These are phyloP conservation scores for Synanthedon vespiformis DNA, from an alignment of 2,888 invertebrate genomes.

Conservation along the genomic window DNA sequence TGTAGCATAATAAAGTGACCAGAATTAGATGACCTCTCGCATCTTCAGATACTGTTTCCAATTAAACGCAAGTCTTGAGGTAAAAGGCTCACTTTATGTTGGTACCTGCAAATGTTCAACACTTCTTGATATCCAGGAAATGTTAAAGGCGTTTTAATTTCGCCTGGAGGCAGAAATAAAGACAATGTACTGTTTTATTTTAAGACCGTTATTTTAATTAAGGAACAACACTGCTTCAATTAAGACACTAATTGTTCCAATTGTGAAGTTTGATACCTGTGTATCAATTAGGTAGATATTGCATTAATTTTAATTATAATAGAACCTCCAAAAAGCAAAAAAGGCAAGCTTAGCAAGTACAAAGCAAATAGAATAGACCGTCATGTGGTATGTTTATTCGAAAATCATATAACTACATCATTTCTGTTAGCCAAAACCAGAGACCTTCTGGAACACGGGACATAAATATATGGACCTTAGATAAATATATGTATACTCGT, in stretches of 20 bases:
- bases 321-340: not conserved
- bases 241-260: too few relatives aligned
- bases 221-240: too few relatives aligned
- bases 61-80: too few relatives aligned
- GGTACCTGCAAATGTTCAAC: not conserved
- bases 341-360: not conserved
- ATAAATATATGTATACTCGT: too few relatives aligned
- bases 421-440: too few relatives aligned
- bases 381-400: not conserved
- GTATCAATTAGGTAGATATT: too few relatives aligned
- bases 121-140: not conserved
- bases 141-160: not conserved
- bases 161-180: not conserved
- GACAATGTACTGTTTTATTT: not conserved
- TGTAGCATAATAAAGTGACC: not conserved
- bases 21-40: not conserved
- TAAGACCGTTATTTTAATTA: too few relatives aligned
- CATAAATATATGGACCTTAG: too few relatives aligned
- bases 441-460: too few relatives aligned
- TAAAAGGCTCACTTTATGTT: not conserved
- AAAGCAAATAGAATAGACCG: not conserved
- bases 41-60: not conserved
- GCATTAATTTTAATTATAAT: too few relatives aligned
- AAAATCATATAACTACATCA: too few relatives aligned
- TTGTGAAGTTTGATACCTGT: too few relatives aligned